Conservation (phyloP, 2,888 invertebrate genomes). For the Thereva unica region DNA sequence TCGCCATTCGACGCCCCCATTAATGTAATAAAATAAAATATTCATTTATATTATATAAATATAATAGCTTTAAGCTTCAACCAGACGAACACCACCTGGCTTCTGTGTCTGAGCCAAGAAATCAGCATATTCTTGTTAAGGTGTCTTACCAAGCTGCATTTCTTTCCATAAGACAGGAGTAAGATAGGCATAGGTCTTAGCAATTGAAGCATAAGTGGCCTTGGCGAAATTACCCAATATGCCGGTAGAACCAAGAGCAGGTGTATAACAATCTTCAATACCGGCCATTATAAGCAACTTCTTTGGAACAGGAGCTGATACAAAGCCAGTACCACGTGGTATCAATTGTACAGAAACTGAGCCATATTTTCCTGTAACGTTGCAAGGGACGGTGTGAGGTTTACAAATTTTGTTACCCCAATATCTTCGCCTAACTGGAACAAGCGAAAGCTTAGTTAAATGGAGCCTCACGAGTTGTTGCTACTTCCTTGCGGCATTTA, state of each 20-base stretch:
- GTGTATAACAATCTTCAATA: constrained; percentile 99
- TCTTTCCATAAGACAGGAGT: constrained; percentile 99
- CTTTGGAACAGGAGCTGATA: constrained; percentile 98
- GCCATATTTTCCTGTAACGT: constrained; percentile 98
- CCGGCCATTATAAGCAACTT: constrained; percentile 98
- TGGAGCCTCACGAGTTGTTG: constrained; percentile 98
- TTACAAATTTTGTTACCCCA: constrained; percentile 99
- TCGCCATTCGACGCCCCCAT: too few relatives aligned
- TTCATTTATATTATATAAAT: too few relatives aligned
- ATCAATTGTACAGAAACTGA: constrained; percentile 97
- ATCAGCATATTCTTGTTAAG: constrained; percentile 95
- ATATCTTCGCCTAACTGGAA: constrained; percentile 97
- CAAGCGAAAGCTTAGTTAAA: constrained; percentile 95
- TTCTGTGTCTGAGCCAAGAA: constrained; percentile 64
- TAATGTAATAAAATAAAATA: too few relatives aligned
- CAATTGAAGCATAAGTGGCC: constrained; percentile 98
- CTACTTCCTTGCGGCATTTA: constrained; percentile 99
- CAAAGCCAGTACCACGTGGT: constrained; percentile 99
- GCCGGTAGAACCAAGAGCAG: constrained; percentile 95
- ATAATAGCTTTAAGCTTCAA: constrained; percentile 49
- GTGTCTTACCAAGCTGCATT: constrained; percentile 87
- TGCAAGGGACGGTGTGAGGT: constrained; percentile 99
- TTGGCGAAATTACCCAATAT: constrained; percentile 99
- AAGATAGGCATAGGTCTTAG: constrained; percentile 97
- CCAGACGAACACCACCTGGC: constrained; percentile 50